Evolutionary conservation across 2,113 vertebrate genomes (phyloP), one percentile per base, ranked within the genome.

Genomic region (Saiga tatarica): DNA sequence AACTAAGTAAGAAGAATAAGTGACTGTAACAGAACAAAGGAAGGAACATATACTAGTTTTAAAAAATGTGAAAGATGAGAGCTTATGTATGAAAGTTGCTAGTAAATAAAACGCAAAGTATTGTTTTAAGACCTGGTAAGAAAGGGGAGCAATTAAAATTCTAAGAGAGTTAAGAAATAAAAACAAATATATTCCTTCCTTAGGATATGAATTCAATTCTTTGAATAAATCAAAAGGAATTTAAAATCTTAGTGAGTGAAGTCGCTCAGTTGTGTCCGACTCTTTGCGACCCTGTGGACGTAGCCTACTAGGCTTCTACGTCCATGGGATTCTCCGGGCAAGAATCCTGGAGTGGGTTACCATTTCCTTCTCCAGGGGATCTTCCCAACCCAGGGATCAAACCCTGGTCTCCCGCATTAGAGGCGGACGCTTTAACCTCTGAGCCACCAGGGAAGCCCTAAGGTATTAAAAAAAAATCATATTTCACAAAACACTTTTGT

Each of bases 181-280:
- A 89, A 85, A 47, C 6, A 95, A 81, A 64, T 36, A 62, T 79
- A 57, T 60, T 30, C 53, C 13, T 5, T 50, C 5, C 26, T 47
- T 57, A 83, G 6, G 15, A 76, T 78, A 60, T 64, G 60, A 95
- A 95, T 47, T 81, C 86, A n/a, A 3, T 67, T 83, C 50, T 36
- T 30, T 55, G 64, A 88, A 64, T 9, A 90, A 96, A 93, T 88
- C 7, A 87, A 97, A 95, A 60, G 15, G 59, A 83, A 13, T 89
- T 84, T 84, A 62, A 95, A 96, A 67, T 92, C 3, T 79, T 25
- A 47, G 45, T 47, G 45, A 47, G 45, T 47, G 45, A 47, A 47
- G 45, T 47, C 45, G 45, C 45, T 47, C 45, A 47, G 45, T 47
- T 9, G 9, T 47, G 45, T 10, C 45, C 9, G 45, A 47, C 45